Evolutionary conservation across 2,113 vertebrate species (phyloP), one percentile per base, ranked within the genome.

Genomic region (Cygnus atratus): DNA sequence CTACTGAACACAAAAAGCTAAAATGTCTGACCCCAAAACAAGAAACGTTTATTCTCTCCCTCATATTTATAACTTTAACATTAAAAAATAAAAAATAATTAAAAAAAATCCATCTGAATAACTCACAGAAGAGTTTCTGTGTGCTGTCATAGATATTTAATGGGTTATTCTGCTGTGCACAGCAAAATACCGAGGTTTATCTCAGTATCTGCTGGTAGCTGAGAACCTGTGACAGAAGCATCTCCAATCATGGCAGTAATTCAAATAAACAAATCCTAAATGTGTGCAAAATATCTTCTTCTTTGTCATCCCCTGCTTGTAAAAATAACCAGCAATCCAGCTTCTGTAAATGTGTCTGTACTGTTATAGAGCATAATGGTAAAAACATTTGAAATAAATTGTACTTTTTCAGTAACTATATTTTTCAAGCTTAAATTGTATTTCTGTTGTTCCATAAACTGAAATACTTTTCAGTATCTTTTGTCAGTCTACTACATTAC

Each of bases 1-100:
- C 41, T 85, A 50, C 28, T 3, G 5, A 75, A 72, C 31, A 63
- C 35, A 62, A 81, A 89, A 88, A 86, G 18, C 37, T 50, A 76
- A 76, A 50, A 14, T 85, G 13, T 20, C 41, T 96, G 80, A 89
- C 37, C 59, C 22, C 44, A 66, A 94, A 75, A 11, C 28, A 89
- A 71, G 33, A 65, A 71, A 90, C 74, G 2, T 77, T 93, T 95
- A 41, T 76, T 93, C 50, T 88, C 84, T 85, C 16, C 11, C 24
- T 87, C 82, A 85, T 54, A 94, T 80, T 92, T 93, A n/a, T 43
- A 91, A 63, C 3, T 67, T 79, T 50, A 35, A 58, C 66, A 77
- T 59, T 74, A 50, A 84, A 89, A 41, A 57, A 57, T 48, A 15
- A 55, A 55, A 4, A 52, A 57, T 52, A 52, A 52, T 48, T 16